Conservation (phyloP, 2,888 invertebrate species). For the Didymodactylos carnosus region DNA sequence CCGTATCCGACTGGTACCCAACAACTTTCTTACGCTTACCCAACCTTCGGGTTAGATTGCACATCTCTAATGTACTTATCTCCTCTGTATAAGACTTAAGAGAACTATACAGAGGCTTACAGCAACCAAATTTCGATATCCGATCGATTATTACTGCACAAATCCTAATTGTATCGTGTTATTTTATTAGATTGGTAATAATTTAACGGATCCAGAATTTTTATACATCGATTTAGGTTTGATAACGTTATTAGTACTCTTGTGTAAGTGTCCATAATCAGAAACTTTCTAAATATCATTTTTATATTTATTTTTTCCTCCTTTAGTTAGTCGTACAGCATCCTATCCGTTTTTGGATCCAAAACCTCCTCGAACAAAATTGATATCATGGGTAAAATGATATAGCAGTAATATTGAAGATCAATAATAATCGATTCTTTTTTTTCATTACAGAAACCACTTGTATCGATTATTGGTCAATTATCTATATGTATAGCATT, state of each 20-base stretch:
- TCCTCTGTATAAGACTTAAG: too few relatives aligned
- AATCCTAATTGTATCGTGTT: background rate
- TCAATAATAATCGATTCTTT: too few relatives aligned
- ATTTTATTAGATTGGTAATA: slow-evolving; percentile 36
- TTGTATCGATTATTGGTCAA: slow-evolving; percentile 55
- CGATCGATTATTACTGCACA: too few relatives aligned
- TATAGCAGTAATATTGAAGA: background rate
- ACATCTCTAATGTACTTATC: too few relatives aligned
- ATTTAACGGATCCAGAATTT: slow-evolving; percentile 65
- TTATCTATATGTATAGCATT: slow-evolving; percentile 46
- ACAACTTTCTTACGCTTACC: too few relatives aligned
- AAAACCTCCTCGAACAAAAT: slow-evolving; percentile 50
- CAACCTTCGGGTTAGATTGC: too few relatives aligned
- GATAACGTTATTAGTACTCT: slow-evolving; percentile 42
- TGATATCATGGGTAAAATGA: slow-evolving; percentile 39
- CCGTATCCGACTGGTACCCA: too few relatives aligned
- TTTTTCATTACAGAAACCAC: slow-evolving; percentile 35
- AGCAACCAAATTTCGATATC: too few relatives aligned
- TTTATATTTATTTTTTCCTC: slow-evolving; percentile 17
- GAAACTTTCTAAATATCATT: background rate
- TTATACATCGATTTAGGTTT: slow-evolving; percentile 71
- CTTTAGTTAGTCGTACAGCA: slow-evolving; percentile 26
- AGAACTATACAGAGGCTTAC: too few relatives aligned
- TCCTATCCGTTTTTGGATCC: slow-evolving; percentile 26
- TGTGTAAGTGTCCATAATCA: background rate